phyloP scores from a whole-genome alignment of 2,888 invertebrate genomes.

The Yponomeuta evonymella region DNA sequence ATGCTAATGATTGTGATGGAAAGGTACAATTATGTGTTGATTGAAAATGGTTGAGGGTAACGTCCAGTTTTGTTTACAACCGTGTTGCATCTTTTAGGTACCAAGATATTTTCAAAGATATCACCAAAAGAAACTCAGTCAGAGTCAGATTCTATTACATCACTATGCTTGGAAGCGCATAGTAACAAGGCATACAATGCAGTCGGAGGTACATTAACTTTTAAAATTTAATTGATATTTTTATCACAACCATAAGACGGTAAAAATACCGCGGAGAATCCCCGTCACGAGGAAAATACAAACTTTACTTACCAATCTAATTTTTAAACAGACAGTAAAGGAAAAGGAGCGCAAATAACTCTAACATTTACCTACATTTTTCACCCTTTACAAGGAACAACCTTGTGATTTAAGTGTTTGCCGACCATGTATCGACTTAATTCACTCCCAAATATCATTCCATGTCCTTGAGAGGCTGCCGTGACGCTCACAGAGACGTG shows the following conservation, averaged over 20 bases:
- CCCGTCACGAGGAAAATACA: background rate
- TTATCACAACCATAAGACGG: background rate
- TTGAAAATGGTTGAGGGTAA: too few species aligned
- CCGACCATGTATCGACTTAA: background rate
- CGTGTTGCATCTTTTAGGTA: too few species aligned
- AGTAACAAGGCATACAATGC: background rate
- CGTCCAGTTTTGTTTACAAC: too few species aligned
- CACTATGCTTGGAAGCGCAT: background rate
- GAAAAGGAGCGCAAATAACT: background rate
- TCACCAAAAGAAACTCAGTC: too few species aligned
- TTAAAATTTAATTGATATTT: background rate
- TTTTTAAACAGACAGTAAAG: background rate
- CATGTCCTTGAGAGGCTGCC: conserved; percentile 52
- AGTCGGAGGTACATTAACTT: background rate
- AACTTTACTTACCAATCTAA: background rate
- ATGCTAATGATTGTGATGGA: too few species aligned
- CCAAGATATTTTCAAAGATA: too few species aligned
- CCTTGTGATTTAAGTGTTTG: background rate
- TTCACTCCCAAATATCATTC: conserved; percentile 20
- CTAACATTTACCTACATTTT: background rate
- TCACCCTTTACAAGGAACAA: background rate
- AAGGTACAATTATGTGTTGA: too few species aligned
- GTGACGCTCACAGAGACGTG: conserved; percentile 26
- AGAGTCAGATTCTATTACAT: too few species aligned
- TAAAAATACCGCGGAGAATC: background rate